Evolutionary conservation across 2,888 invertebrate genomes (phyloP).

Genomic region (Thera britannica): DNA sequence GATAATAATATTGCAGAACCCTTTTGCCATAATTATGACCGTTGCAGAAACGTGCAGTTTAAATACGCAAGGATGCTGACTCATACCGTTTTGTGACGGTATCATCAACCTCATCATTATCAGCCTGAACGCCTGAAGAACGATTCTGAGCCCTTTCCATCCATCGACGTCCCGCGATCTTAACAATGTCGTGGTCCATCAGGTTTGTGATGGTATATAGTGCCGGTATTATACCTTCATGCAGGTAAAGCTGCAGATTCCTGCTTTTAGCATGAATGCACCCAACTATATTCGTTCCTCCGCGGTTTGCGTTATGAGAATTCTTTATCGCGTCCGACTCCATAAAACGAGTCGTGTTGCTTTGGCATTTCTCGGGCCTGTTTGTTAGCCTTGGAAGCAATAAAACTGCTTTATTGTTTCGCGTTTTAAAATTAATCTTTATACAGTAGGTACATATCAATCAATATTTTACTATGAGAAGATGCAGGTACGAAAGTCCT

Average conservation of each 20-base stretch:
- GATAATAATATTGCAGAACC: too few species aligned
- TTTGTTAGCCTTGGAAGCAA: conserved; percentile 31
- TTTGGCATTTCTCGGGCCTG: conserved; percentile 34
- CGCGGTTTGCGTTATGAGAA: conserved; percentile 55
- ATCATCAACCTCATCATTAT: too few species aligned
- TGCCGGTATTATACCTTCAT: not conserved
- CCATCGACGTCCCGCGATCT: too few species aligned
- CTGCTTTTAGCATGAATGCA: conserved; percentile 4
- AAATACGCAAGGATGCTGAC: too few species aligned
- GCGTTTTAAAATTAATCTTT: conserved; percentile 27
- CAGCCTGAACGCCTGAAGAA: too few species aligned
- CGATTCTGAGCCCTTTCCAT: too few species aligned
- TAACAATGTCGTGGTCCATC: too few species aligned
- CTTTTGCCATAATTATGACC: too few species aligned
- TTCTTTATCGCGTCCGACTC: conserved; percentile 48
- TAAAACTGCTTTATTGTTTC: conserved; percentile 38
- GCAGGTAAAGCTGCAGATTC: not conserved
- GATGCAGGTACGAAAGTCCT: too few species aligned
- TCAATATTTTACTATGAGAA: conserved; percentile 28
- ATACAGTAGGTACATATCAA: conserved; percentile 3
- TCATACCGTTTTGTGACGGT: too few species aligned
- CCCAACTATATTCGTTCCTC: conserved; percentile 32
- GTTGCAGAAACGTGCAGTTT: too few species aligned
- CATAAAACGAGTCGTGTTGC: conserved; percentile 35
- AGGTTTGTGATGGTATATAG: not conserved